These are phyloP conservation scores for Bettongia penicillata DNA, from an alignment of 2,113 vertebrate species.

Conservation along the genomic window DNA sequence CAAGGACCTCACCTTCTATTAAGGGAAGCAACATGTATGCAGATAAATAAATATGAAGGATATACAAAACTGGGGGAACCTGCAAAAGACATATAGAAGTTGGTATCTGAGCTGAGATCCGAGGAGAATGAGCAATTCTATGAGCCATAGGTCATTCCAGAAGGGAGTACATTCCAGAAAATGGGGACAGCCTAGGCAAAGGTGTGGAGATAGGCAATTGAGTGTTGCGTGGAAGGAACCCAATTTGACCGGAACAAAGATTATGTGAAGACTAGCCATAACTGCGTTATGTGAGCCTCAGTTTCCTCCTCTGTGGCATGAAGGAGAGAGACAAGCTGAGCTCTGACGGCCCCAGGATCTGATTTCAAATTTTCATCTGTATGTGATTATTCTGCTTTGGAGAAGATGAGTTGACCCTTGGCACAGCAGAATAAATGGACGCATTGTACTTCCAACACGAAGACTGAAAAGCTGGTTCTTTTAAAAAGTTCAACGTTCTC, in stretches of 20 bases:
- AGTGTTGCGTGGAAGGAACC: too few relatives aligned
- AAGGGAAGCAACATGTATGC: too few relatives aligned
- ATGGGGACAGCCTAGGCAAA: neutral
- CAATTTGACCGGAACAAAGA: too few relatives aligned
- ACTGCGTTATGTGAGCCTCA: neutral
- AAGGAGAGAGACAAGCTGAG: neutral
- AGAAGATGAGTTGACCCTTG: neutral
- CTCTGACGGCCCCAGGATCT: too few relatives aligned
- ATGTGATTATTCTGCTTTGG: neutral
- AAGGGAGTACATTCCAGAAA: neutral
- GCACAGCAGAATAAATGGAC: too few relatives aligned
- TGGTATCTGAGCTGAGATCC: too few relatives aligned
- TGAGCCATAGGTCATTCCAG: neutral
- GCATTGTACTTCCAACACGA: too few relatives aligned
- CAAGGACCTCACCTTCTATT: too few relatives aligned
- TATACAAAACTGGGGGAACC: neutral
- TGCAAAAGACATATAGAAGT: neutral
- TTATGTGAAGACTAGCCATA: too few relatives aligned
- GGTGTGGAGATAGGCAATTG: neutral
- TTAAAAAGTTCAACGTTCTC: neutral
- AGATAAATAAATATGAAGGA: too few relatives aligned
- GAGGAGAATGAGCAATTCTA: too few relatives aligned
- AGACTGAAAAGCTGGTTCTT: neutral
- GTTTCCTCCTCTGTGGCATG: neutral
- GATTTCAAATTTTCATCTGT: neutral